phyloP scores from a whole-genome alignment of 2,888 invertebrate species.

The Labia minor region DNA sequence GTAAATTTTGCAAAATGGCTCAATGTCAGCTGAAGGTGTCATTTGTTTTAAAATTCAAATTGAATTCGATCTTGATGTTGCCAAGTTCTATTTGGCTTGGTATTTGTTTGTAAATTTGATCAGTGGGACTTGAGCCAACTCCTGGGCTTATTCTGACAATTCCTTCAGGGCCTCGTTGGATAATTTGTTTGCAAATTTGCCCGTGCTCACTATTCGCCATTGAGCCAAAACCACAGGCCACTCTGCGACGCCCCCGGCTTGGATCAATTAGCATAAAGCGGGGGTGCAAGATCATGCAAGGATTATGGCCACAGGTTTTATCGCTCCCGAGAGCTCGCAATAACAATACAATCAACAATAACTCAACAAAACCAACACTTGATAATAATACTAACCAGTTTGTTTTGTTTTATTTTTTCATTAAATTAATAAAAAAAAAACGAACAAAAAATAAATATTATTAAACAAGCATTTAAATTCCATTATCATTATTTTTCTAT shows the following conservation, averaged over 20 bases:
- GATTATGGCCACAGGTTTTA: slow-evolving; percentile 7
- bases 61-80: not conserved
- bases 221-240: not conserved
- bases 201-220: not conserved
- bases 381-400: too few relatives aligned
- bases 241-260: not conserved
- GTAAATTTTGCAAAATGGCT: too few relatives aligned
- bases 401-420: too few relatives aligned
- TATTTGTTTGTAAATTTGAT: not conserved
- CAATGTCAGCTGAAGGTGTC: not conserved
- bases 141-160: slow-evolving; percentile 5
- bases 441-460: too few relatives aligned
- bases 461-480: too few relatives aligned
- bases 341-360: not conserved
- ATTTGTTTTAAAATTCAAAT: slow-evolving; percentile 3
- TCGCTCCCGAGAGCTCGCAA: not conserved
- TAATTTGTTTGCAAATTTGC: slow-evolving; percentile 2
- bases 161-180: not conserved
- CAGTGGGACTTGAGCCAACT: not conserved
- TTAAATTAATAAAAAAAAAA: too few relatives aligned
- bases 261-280: slow-evolving; percentile 13
- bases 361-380: too few relatives aligned
- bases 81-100: not conserved
- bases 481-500: too few relatives aligned
- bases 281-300: not conserved